These are phyloP conservation scores for Crenuchus spilurus DNA, from an alignment of 2,797 vertebrate genomes.

Conservation along the genomic window DNA sequence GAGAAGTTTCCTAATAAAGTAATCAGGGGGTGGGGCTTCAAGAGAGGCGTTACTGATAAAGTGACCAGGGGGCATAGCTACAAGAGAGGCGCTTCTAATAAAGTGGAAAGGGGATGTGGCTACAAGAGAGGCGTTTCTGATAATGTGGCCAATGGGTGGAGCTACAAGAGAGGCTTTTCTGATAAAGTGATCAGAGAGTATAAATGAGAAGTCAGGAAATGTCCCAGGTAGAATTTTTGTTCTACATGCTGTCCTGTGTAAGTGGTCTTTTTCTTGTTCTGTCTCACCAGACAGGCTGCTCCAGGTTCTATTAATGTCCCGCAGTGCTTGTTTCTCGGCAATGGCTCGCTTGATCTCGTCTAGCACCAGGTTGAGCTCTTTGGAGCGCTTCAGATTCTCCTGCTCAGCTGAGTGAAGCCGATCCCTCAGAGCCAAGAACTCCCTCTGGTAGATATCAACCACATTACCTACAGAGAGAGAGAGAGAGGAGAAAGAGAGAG, in stretches of 20 bases:
- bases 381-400: constrained; percentile 94
- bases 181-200: neutral
- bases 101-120: no score
- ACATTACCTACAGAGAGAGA: constrained; percentile 80
- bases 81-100: no score
- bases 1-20: no score
- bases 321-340: constrained; percentile 91
- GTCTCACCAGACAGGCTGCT: constrained; percentile 76
- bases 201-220: no score
- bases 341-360: constrained; percentile 95
- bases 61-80: no score
- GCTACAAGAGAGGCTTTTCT: neutral
- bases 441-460: constrained; percentile 94
- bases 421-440: constrained; percentile 92
- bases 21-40: no score
- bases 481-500: neutral
- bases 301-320: constrained; percentile 94
- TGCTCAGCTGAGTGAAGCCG: constrained; percentile 90
- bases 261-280: neutral
- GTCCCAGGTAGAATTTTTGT: neutral
- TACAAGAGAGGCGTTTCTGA: no score
- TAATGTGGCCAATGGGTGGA: no score
- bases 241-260: neutral
- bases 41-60: no score
- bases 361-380: constrained; percentile 95